A percentile compares a stretch with the other conserved stretches of the same genome.
phyloP scores from a whole-genome alignment of 2,113 vertebrate genomes.

The Stigmatopora nigra region DNA sequence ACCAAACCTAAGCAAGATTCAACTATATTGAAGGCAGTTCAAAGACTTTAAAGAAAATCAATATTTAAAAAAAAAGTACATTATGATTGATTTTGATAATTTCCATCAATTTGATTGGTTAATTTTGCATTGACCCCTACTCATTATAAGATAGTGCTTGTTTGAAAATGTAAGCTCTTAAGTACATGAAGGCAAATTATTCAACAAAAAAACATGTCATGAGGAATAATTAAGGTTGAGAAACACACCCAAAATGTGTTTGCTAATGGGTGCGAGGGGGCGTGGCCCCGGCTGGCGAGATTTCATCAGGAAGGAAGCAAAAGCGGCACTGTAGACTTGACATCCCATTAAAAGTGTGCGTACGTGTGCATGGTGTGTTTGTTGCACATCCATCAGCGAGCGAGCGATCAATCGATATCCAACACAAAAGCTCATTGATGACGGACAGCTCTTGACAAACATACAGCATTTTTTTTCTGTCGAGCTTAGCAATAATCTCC shows the following conservation, averaged over 20 bases:
- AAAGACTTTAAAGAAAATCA: no score
- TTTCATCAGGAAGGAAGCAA: constrained; percentile 15
- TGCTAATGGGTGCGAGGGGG: constrained; percentile 48
- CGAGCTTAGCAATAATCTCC: constrained; percentile 69
- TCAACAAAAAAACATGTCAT: background rate
- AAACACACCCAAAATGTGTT: constrained; percentile 34
- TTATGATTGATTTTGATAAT: no score
- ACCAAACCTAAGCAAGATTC: no score
- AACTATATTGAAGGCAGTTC: no score
- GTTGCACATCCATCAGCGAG: constrained; percentile 55
- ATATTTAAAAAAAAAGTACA: no score
- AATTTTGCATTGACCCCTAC: no score
- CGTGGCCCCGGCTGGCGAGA: constrained; percentile 6
- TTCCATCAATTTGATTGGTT: no score
- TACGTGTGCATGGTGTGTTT: background rate
- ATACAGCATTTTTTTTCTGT: constrained; percentile 67
- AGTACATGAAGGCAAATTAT: background rate
- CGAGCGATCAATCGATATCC: constrained; percentile 59
- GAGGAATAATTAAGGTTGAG: background rate
- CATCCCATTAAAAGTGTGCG: constrained; percentile 39
- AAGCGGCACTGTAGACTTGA: constrained; percentile 31
- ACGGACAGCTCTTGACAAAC: constrained; percentile 70
- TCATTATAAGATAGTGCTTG: no score
- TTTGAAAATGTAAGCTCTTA: no score
- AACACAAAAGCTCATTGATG: constrained; percentile 71